Evolutionary conservation across 2,888 invertebrate genomes (phyloP).

Genomic region (Lepidocyrtoides sp.): DNA sequence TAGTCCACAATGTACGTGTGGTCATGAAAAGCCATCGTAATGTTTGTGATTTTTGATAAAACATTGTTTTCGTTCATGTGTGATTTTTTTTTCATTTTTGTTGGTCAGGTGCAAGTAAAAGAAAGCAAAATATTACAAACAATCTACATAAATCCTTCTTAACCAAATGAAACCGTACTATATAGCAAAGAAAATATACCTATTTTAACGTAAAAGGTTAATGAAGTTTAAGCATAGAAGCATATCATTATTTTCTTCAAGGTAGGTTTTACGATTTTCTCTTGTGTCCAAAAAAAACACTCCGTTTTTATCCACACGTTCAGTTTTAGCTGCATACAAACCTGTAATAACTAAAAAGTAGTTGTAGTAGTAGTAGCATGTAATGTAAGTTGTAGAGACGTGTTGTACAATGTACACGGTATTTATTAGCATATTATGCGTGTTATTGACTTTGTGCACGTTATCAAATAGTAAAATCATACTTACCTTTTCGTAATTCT

Average conservation of each 20-base stretch:
- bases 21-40: constrained; percentile 47
- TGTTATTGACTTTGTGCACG: constrained; percentile 74
- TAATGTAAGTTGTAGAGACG: constrained; percentile 2
- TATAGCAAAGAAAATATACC: background rate
- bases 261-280: constrained; percentile 61
- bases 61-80: background rate
- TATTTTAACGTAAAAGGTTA: constrained; percentile 69
- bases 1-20: constrained; percentile 29
- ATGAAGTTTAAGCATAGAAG: constrained; percentile 25
- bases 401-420: constrained; percentile 28
- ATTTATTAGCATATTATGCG: constrained; percentile 69
- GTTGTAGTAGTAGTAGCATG: background rate
- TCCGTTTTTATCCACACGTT: background rate
- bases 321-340: background rate
- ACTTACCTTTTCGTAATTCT: constrained; percentile 54
- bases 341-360: background rate
- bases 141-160: background rate
- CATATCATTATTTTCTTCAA: constrained; percentile 54
- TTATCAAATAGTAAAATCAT: constrained; percentile 52
- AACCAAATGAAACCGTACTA: background rate
- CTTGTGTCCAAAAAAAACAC: background rate
- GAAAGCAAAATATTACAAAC: constrained; percentile 24
- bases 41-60: constrained; percentile 15
- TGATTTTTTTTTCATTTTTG: background rate
- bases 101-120: constrained; percentile 34